Evolutionary conservation across 2,888 invertebrate species (phyloP), one percentile per base, ranked within the genome.

Genomic region (Pantelozetes paolii): DNA sequence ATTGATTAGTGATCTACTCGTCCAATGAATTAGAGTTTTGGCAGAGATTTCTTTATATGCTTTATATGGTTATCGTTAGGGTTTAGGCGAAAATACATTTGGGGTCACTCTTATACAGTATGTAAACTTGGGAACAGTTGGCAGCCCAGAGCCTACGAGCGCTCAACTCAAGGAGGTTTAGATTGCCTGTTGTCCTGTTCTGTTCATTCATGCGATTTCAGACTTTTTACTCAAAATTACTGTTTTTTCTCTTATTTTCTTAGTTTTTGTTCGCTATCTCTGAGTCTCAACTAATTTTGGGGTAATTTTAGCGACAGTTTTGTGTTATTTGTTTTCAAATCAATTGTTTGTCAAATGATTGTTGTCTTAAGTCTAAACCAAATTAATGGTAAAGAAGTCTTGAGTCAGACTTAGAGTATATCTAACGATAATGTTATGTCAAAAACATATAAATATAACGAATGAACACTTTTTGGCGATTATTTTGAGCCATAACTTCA

Each of bases 181-280:
- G 5, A 30, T 59, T 1, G 30, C 20, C 6, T 50, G 2, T 5
- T 20, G n/a, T n/a, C 23, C 50, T 30, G 59, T 59, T 1, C 15
- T 59, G 64, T 64, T 64, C 64, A 64, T 64, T 64, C 40, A 64
- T 36, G 64, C 64, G 64, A 64, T 64, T 23, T 40, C 28, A 32
- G 15, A 32, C 20, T 64, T 36, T 40, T 20, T 23, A 36, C 15
- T 28, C 30, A 30, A 32, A 59, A 64, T 40, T 23, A 64, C 30
- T 57, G 64, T 18, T 40, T 40, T 20, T 40, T 64, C 57, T 28
- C 28, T 57, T 57, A 18, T 18, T 28, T 30, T 1, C 6, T 11
- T 26, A 57, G 11, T 28, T 28, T 28, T 57, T 26, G 23, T 8
- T 13, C 8, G 23, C 20, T 50, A 23, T 32, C 28, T 28, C 20